Conservation (phyloP, 2,113 vertebrate genomes). For the Myanophis thanlyinensis region DNA sequence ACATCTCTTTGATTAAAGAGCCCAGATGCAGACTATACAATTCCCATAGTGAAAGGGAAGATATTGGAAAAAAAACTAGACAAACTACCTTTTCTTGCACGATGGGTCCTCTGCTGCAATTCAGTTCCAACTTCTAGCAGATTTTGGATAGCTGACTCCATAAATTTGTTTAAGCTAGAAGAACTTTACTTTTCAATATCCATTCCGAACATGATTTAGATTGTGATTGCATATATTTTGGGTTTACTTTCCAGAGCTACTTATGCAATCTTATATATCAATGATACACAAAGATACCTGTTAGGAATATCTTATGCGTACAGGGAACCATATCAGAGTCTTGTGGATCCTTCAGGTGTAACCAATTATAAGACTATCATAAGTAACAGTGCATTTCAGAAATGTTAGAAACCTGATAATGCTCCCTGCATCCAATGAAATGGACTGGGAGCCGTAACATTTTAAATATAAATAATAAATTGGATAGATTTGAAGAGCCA, state of each 20-base stretch:
- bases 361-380: background rate
- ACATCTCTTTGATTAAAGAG: background rate
- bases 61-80: background rate
- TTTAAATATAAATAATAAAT: background rate
- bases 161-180: background rate
- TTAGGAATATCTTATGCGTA: background rate
- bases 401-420: background rate
- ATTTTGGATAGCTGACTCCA: background rate
- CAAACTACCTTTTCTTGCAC: too few species aligned
- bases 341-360: background rate
- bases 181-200: background rate
- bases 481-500: background rate
- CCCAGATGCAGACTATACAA: background rate
- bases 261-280: background rate
- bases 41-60: background rate
- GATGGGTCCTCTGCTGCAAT: background rate
- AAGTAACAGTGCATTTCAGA: background rate
- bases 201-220: background rate
- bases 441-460: background rate
- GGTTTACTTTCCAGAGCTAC: background rate
- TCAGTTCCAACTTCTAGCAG: background rate
- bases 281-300: background rate
- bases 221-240: background rate
- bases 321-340: background rate
- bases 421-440: background rate